phyloP scores from a whole-genome alignment of 2,888 invertebrate genomes.

The Scaptomyza tumidula region DNA sequence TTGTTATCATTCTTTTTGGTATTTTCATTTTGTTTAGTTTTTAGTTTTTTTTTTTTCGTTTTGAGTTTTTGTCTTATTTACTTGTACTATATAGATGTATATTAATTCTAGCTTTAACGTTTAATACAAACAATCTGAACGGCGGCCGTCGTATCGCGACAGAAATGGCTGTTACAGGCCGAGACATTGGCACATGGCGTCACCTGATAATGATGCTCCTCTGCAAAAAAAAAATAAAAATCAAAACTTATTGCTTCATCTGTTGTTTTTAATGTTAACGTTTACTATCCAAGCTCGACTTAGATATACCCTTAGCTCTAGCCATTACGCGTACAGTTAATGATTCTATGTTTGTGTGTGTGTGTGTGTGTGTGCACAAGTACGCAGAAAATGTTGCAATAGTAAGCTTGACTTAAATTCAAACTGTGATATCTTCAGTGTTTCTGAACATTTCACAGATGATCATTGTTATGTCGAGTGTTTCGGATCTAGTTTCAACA shows the following conservation, averaged over 20 bases:
- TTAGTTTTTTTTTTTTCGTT: constrained; percentile 9
- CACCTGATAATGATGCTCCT: constrained; percentile 46
- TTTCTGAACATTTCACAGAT: too few species aligned
- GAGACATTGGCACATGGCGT: constrained; percentile 69
- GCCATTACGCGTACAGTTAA: too few species aligned
- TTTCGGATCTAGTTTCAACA: too few species aligned
- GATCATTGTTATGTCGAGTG: too few species aligned
- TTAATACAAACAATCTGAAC: constrained; percentile 65
- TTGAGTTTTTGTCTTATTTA: constrained; percentile 7
- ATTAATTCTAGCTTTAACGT: constrained; percentile 45
- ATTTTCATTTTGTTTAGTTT: constrained; percentile 10
- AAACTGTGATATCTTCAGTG: too few species aligned
- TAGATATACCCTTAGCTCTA: too few species aligned
- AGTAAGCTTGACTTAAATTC: too few species aligned
- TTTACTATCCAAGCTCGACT: not conserved
- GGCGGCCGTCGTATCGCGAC: constrained; percentile 68
- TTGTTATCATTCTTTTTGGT: not conserved
- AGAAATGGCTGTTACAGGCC: constrained; percentile 59
- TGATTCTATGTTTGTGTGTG: too few species aligned
- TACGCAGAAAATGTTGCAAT: too few species aligned
- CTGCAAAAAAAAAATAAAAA: constrained; percentile 33
- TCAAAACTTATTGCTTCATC: constrained; percentile 8
- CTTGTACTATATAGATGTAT: not conserved
- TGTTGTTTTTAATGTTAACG: not conserved
- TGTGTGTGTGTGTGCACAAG: too few species aligned